phyloP scores from a whole-genome alignment of 2,113 vertebrate species.

The Globicephala melas region DNA sequence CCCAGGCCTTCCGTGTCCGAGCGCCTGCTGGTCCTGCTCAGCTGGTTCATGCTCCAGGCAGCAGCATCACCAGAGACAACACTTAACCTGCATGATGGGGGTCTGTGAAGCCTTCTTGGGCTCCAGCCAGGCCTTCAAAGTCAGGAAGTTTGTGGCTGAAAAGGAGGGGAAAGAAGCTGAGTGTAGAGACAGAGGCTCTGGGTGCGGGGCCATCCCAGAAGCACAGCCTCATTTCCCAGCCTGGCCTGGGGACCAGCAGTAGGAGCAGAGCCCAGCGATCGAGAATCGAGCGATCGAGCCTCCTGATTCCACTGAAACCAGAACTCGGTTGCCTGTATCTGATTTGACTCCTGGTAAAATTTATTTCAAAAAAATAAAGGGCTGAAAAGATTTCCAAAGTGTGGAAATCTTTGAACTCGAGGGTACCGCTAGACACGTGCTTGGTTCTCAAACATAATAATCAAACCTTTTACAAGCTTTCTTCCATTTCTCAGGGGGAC shows the following conservation, averaged over 20 bases:
- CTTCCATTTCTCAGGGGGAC: neutral
- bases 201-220: neutral
- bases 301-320: neutral
- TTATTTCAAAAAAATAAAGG: slow-evolving; percentile 8
- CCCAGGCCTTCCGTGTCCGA: neutral
- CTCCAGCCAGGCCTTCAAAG: neutral
- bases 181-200: neutral
- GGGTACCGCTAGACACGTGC: neutral
- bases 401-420: slow-evolving; percentile 17
- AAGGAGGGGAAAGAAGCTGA: neutral
- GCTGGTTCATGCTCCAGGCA: neutral
- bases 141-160: neutral
- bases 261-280: neutral
- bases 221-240: neutral
- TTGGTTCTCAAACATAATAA: neutral
- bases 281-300: neutral
- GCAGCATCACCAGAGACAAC: neutral
- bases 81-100: neutral
- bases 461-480: neutral
- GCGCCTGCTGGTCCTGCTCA: rapidly evolving
- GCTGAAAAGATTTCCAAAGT: neutral
- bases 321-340: neutral
- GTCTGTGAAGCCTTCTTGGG: neutral
- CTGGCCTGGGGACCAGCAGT: neutral
- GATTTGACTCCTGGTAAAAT: neutral